Evolutionary conservation across 2,113 vertebrate genomes (phyloP), one percentile per base, ranked within the genome.

Genomic region (Saccopteryx leptura): DNA sequence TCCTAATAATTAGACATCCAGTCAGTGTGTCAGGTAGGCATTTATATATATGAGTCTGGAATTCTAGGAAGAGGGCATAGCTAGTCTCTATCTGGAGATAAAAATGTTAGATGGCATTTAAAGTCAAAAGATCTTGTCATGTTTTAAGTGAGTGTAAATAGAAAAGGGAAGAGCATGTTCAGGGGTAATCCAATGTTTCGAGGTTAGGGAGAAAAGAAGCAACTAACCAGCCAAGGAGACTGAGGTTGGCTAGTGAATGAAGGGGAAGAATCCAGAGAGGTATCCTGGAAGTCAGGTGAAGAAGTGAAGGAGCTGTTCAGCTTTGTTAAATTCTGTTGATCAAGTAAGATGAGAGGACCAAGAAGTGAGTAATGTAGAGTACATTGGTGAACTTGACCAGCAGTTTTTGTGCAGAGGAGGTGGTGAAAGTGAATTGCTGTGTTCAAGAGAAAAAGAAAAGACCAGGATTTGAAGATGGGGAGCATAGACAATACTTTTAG

Each of bases 101-200:
- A 50, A 88, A 68, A 87, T 72, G n/a, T 72, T 94, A 54, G n/a
- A n/a, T 80, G n/a, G 4, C 31, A 69, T 84, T 75, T 88, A 80
- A 93, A 88, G 50, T 18, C 9, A 15, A 28, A 87, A 84, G 14
- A 68, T 93, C 6, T 69, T 26, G 46, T 91, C 24, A 48, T 72
- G 5, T 81, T 69, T 56, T 28, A 63, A 71, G 28, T 94, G 39
- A n/a, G 1, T 18, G 14, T 90, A 71, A 19, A 50, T 10, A 65
- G 68, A 81, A 52, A 87, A 78, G 58, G 56, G 31, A 92, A 48
- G 28, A 52, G 4, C 9, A 26, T 52, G n/a, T 1, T 17, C 21
- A 78, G 50, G 11, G 21, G 15, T 5, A 75, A 14, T 76, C 69
- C 31, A 21, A 0, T 75, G 24, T 54, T 61, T 48, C 56, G 5